Conservation (phyloP, 2,888 invertebrate genomes). For the Aporophyla nigra region DNA sequence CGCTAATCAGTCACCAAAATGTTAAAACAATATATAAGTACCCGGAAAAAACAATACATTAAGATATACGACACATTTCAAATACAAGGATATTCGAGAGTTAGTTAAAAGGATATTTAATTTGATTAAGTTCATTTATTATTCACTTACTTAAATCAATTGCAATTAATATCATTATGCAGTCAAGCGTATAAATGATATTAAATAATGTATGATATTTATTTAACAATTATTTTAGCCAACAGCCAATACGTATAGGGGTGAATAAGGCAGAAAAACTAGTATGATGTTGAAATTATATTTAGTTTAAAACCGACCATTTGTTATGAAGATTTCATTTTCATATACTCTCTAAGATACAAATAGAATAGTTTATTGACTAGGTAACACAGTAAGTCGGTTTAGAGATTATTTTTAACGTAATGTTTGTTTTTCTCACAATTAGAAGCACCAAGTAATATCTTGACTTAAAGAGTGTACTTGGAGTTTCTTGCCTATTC, state of each 20-base stretch:
- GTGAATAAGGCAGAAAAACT: neutral
- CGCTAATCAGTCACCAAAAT: neutral
- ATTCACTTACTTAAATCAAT: constrained; percentile 35
- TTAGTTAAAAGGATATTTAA: constrained; percentile 3
- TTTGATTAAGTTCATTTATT: constrained; percentile 16
- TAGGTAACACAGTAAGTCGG: too few relatives aligned
- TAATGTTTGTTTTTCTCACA: too few relatives aligned
- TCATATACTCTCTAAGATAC: neutral
- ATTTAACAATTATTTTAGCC: neutral
- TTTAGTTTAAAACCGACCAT: neutral
- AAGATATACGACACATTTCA: constrained; percentile 8
- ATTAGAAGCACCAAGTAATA: too few relatives aligned
- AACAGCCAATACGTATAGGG: too few relatives aligned
- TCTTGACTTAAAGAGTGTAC: too few relatives aligned
- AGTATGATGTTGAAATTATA: neutral
- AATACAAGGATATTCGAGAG: constrained; percentile 49
- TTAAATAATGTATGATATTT: neutral
- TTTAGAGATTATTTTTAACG: too few relatives aligned
- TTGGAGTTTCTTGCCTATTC: too few relatives aligned
- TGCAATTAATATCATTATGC: constrained; percentile 10
- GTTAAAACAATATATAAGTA: neutral
- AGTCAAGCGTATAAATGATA: constrained; percentile 4
- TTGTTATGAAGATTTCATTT: neutral
- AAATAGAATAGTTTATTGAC: too few relatives aligned
- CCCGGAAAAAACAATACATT: constrained; percentile 2